phyloP scores from a whole-genome alignment of 2,113 vertebrate species.

The Lasiurus cinereus region DNA sequence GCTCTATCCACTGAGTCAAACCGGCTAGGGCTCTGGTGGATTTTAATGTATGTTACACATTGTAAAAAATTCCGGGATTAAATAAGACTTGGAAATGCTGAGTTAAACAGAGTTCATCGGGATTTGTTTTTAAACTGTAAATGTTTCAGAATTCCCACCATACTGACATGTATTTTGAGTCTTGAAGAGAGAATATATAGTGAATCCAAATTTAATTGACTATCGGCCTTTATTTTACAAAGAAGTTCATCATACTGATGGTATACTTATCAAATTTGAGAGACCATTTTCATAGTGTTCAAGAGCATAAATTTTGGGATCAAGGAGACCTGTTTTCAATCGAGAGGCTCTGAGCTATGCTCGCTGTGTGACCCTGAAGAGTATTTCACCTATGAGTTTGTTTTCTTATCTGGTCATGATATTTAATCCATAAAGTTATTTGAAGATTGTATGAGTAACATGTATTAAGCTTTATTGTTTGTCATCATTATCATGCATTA shows the following conservation, averaged over 20 bases:
- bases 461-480: not conserved
- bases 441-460: not conserved
- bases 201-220: conserved; percentile 9
- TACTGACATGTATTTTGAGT: not conserved
- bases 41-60: not conserved
- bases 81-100: not conserved
- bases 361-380: not conserved
- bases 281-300: not conserved
- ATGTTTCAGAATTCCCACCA: conserved; percentile 12
- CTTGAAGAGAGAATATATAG: not conserved
- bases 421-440: not conserved
- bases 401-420: not conserved
- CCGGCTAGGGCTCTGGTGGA: not conserved
- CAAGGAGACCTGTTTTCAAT: conserved; percentile 14
- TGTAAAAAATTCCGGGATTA: not conserved
- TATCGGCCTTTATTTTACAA: conserved; percentile 36
- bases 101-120: conserved; percentile 4
- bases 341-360: not conserved
- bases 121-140: conserved; percentile 12
- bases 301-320: not conserved
- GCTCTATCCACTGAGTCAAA: too few relatives aligned
- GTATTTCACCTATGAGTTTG: not conserved
- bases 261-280: not conserved
- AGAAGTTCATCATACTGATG: not conserved
- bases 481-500: not conserved